These are phyloP conservation scores for Plectus sambesii DNA, from an alignment of 1,140 invertebrate species.

Conservation along the genomic window DNA sequence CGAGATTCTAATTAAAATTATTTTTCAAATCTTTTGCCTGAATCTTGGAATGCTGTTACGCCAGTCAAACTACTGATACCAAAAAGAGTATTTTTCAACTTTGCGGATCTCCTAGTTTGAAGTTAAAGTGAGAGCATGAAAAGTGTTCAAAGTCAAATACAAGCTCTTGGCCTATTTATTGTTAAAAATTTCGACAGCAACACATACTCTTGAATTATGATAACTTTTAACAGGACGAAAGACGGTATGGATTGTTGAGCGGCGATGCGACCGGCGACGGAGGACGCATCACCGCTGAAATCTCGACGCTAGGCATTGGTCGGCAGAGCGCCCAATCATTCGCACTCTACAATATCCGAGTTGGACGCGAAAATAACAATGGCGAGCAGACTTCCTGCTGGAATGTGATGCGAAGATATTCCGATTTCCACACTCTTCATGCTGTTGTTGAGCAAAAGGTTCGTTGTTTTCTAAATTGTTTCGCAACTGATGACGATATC, in stretches of 20 bases:
- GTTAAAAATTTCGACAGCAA: too few relatives aligned
- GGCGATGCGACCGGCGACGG: conserved; percentile 16
- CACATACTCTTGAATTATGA: too few relatives aligned
- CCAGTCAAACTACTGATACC: too few relatives aligned
- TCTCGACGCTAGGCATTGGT: conserved; percentile 43
- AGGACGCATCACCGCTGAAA: conserved; percentile 16
- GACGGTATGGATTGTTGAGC: conserved; percentile 4
- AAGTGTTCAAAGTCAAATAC: too few relatives aligned
- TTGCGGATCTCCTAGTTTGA: too few relatives aligned
- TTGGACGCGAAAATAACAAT: conserved; percentile 53
- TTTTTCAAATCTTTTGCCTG: too few relatives aligned
- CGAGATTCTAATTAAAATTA: too few relatives aligned
- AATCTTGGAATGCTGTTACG: too few relatives aligned
- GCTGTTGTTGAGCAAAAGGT: conserved; percentile 54
- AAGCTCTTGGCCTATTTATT: too few relatives aligned
- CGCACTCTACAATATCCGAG: conserved; percentile 76
- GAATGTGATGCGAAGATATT: conserved; percentile 60
- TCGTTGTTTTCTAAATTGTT: conserved; percentile 48
- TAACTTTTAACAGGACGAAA: conserved; percentile 14
- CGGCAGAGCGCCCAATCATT: conserved; percentile 61
- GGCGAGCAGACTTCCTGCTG: conserved; percentile 55
- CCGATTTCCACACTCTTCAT: conserved; percentile 78
- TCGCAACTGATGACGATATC: conserved; percentile 8
- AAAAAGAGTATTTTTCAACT: too few relatives aligned
- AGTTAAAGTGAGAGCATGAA: too few relatives aligned